phyloP scores from a whole-genome alignment of 1,140 invertebrate genomes.

The Drosophila kanapiae region DNA sequence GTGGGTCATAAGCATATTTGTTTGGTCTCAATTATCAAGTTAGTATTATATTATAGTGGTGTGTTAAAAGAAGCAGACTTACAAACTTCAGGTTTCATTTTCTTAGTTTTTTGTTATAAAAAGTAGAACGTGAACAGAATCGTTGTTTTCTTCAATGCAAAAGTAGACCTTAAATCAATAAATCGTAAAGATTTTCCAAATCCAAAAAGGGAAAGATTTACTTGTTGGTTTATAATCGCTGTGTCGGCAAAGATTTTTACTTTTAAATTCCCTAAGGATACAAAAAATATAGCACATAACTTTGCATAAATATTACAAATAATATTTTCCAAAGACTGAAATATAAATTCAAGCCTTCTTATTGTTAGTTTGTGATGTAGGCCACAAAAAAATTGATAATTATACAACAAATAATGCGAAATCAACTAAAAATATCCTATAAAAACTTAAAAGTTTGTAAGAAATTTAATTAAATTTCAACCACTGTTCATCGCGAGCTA shows the following conservation, averaged over 20 bases:
- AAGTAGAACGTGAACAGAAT: neutral
- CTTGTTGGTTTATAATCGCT: neutral
- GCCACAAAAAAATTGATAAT: too few relatives aligned
- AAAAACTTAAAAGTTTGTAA: too few relatives aligned
- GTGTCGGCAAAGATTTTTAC: too few relatives aligned
- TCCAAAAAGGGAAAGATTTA: neutral
- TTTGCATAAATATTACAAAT: too few relatives aligned
- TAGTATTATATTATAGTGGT: neutral
- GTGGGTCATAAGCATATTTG: neutral
- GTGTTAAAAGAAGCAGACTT: neutral
- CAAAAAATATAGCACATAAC: too few relatives aligned
- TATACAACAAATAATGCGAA: neutral
- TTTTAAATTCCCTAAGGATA: too few relatives aligned
- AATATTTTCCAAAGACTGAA: too few relatives aligned
- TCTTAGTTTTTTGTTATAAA: neutral
- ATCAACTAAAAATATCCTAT: too few relatives aligned
- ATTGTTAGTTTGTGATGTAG: too few relatives aligned
- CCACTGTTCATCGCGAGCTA: constrained; percentile 18
- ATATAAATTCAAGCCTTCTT: too few relatives aligned
- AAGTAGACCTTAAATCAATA: neutral
- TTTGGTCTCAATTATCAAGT: neutral
- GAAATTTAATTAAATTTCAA: neutral
- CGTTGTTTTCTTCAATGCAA: neutral
- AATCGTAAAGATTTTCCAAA: neutral
- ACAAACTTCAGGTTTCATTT: neutral